phyloP scores from a whole-genome alignment of 2,888 invertebrate genomes.

The Pollenia amentaria region DNA sequence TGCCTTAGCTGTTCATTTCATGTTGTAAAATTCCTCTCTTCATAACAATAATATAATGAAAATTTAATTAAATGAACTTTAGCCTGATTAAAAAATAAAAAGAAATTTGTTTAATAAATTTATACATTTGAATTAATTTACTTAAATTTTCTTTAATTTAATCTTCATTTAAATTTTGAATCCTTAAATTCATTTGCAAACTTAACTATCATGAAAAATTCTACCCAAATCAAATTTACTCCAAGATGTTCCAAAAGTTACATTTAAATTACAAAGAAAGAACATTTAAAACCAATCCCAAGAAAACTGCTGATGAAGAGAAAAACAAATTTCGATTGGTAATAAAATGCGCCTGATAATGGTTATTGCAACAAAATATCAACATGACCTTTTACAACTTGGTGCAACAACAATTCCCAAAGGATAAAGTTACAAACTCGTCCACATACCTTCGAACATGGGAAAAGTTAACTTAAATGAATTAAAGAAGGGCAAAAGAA shows the following conservation, averaged over 20 bases:
- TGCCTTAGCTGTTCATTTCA: no score
- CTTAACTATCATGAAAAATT: no score
- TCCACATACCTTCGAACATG: not conserved
- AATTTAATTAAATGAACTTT: no score
- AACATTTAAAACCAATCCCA: not conserved
- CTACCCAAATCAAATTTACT: conserved; percentile 1
- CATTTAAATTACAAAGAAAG: not conserved
- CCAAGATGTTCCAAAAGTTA: not conserved
- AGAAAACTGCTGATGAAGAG: conserved; percentile 3
- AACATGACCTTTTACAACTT: conserved; percentile 23
- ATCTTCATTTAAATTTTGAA: no score
- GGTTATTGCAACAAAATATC: conserved; percentile 6
- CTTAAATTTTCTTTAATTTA: no score
- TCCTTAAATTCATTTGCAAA: no score
- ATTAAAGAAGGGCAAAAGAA: not conserved
- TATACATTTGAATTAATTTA: no score
- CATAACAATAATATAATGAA: no score
- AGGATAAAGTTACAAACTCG: conserved; percentile 23
- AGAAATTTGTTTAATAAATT: no score
- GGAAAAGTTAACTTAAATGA: not conserved
- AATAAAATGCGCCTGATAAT: conserved; percentile 41
- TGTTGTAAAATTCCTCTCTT: no score
- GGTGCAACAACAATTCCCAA: not conserved
- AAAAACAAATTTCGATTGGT: conserved; percentile 17
- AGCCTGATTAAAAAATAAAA: no score